phyloP scores from a whole-genome alignment of 2,113 vertebrate species.

The Neodon shergylaensis region DNA sequence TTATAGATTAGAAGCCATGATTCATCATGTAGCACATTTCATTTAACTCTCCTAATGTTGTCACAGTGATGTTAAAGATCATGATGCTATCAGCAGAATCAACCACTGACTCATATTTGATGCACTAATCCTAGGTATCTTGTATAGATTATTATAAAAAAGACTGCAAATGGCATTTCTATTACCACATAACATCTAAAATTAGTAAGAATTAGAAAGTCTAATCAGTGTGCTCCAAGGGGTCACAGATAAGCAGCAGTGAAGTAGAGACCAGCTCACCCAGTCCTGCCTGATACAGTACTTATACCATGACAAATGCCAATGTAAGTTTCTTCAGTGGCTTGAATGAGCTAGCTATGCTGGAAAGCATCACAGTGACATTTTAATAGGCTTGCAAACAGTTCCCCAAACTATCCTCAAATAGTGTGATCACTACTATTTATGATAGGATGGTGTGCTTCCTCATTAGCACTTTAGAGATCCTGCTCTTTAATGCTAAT shows the following conservation, averaged over 20 bases:
- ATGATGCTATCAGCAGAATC: neutral
- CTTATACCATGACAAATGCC: neutral
- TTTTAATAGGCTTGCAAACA: slow-evolving; percentile 61
- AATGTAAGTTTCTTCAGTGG: slow-evolving; percentile 63
- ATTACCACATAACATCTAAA: neutral
- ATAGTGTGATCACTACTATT: slow-evolving; percentile 74
- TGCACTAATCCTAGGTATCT: neutral
- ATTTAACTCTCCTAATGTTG: neutral
- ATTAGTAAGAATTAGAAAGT: slow-evolving; percentile 7
- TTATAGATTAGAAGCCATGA: neutral
- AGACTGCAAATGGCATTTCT: neutral
- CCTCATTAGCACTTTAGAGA: slow-evolving; percentile 79
- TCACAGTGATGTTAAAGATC: neutral
- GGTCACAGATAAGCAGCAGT: neutral
- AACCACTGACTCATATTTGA: neutral
- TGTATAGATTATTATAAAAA: neutral
- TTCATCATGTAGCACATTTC: neutral
- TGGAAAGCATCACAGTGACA: slow-evolving; percentile 65
- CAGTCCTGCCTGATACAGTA: neutral
- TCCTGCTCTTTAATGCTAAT: slow-evolving; percentile 71
- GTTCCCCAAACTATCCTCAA: slow-evolving; percentile 71
- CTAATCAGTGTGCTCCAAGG: neutral
- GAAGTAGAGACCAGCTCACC: neutral
- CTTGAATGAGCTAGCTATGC: slow-evolving; percentile 73
- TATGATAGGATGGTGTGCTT: slow-evolving; percentile 74